These are phyloP conservation scores for Damaliscus lunatus DNA, from an alignment of 2,113 vertebrate species.

Conservation along the genomic window DNA sequence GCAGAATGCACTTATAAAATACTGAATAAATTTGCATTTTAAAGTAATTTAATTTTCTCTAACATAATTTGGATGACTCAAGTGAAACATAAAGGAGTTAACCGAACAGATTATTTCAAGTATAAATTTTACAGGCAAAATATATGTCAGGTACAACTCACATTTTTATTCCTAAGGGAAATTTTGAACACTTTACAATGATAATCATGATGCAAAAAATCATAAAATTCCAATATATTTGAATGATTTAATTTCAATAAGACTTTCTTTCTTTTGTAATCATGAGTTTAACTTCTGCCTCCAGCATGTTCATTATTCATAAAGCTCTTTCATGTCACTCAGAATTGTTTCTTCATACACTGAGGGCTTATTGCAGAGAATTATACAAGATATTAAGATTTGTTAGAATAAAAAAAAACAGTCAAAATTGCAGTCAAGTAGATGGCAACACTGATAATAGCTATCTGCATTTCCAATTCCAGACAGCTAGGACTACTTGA, in stretches of 20 bases:
- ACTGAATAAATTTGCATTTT: conserved; percentile 62
- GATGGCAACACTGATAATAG: background rate
- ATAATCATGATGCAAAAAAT: conserved; percentile 40
- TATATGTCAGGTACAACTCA: background rate
- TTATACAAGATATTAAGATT: background rate
- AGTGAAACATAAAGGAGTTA: conserved; percentile 55
- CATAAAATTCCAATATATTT: conserved; percentile 37
- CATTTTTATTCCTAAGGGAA: conserved; percentile 37
- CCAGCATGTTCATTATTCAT: conserved; percentile 10
- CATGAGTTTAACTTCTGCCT: conserved; percentile 18
- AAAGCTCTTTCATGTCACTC: background rate
- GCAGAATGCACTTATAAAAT: conserved; percentile 54
- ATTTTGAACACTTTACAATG: conserved; percentile 45
- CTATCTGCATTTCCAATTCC: background rate
- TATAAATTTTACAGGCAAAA: conserved; percentile 52
- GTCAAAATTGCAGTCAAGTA: background rate
- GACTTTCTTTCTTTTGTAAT: conserved; percentile 31
- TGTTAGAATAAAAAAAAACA: background rate
- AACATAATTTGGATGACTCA: conserved; percentile 41
- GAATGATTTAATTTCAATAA: conserved; percentile 41
- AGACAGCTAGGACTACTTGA: background rate
- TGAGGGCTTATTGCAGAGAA: background rate
- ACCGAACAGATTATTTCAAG: conserved; percentile 38
- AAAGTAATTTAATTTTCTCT: conserved; percentile 54
- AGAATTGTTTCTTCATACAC: conserved; percentile 23